These are phyloP conservation scores for Homarus gammarus DNA, from an alignment of 2,888 invertebrate genomes.

Conservation along the genomic window DNA sequence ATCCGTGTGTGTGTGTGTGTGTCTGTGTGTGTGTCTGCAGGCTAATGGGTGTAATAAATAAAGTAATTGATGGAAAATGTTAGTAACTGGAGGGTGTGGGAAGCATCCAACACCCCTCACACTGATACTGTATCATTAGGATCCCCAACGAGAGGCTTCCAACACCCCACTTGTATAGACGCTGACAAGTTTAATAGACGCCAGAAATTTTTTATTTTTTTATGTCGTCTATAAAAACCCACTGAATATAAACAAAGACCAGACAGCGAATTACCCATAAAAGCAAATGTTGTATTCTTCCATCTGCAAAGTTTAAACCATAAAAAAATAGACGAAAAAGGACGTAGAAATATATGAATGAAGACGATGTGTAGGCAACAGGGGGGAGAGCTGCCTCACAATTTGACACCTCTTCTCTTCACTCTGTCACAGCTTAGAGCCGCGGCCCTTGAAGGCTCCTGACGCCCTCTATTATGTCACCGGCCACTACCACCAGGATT, in stretches of 20 bases:
- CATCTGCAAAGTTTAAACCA: not conserved
- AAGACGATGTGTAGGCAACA: not conserved
- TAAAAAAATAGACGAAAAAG: not conserved
- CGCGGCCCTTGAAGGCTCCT: conserved; percentile 31
- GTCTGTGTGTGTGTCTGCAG: no score
- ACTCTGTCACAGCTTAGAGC: conserved; percentile 40
- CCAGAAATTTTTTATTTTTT: not conserved
- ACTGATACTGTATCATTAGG: not conserved
- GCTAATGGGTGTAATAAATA: no score
- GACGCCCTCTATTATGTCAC: conserved; percentile 51
- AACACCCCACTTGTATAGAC: no score
- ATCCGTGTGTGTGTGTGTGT: no score
- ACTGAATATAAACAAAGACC: not conserved
- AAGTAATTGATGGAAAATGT: no score
- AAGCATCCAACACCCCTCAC: not conserved
- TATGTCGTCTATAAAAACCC: not conserved
- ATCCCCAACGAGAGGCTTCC: not conserved
- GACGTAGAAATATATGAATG: not conserved
- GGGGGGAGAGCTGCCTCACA: not conserved
- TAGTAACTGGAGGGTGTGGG: no score
- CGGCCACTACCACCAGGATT: conserved; percentile 19
- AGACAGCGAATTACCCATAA: not conserved
- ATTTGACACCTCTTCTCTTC: conserved; percentile 53
- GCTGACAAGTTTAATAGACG: not conserved
- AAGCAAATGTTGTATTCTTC: not conserved